Evolutionary conservation across 2,888 invertebrate species (phyloP).

Genomic region (Ormyrus labotus): DNA sequence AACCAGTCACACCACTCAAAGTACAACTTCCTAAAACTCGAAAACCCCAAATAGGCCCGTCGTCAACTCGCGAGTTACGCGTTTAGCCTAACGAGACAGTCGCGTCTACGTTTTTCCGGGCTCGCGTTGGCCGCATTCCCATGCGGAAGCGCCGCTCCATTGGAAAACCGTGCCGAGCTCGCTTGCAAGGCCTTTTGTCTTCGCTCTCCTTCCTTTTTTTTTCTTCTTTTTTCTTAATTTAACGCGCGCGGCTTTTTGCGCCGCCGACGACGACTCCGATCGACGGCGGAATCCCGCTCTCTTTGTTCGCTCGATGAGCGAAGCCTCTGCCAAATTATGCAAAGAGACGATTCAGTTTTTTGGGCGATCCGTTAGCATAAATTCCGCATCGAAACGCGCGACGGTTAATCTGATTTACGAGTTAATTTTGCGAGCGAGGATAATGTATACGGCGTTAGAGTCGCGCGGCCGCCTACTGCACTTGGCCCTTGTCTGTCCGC

Average conservation of each 20-base stretch:
- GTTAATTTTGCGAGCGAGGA: background rate
- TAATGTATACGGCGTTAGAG: background rate
- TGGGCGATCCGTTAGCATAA: too few species aligned
- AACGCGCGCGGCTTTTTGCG: slow-evolving; percentile 3
- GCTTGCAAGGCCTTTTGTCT: too few species aligned
- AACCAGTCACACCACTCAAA: too few species aligned
- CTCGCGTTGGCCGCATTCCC: slow-evolving; percentile 44
- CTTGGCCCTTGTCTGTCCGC: slow-evolving; percentile 31
- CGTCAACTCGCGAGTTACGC: slow-evolving; percentile 17
- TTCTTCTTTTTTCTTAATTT: too few species aligned
- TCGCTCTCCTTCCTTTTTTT: too few species aligned
- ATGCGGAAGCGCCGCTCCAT: slow-evolving; percentile 43
- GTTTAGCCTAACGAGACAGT: slow-evolving; percentile 32
- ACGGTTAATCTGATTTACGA: slow-evolving; percentile 16
- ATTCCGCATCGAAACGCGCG: background rate
- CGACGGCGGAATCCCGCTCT: background rate
- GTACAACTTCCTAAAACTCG: too few species aligned
- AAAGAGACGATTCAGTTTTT: background rate
- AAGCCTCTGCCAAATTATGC: too few species aligned
- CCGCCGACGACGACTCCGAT: too few species aligned
- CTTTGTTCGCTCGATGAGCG: background rate
- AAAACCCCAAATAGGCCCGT: background rate
- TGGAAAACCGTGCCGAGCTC: slow-evolving; percentile 34
- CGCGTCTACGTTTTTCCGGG: slow-evolving; percentile 7
- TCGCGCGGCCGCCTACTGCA: background rate